A percentile compares a stretch with the other conserved stretches of the same genome.
Evolutionary conservation across 2,797 vertebrate genomes (phyloP).

Genomic region (Brachyrhaphis roseni): DNA sequence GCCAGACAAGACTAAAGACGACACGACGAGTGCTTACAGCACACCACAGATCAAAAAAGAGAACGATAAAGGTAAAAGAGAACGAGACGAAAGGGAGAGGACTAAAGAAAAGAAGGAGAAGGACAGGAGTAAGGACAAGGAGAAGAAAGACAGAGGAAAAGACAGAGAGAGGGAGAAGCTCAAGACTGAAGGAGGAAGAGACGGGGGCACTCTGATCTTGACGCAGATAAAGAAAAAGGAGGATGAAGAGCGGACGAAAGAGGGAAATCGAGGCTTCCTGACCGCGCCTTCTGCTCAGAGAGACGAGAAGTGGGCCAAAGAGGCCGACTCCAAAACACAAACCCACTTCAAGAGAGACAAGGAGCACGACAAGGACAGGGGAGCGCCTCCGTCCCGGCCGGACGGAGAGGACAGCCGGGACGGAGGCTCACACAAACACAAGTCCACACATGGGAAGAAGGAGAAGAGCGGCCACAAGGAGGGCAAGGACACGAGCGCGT

Average conservation of each 20-base stretch:
- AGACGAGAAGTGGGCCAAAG: slow-evolving; percentile 80
- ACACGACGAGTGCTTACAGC: slow-evolving; percentile 37
- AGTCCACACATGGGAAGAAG: slow-evolving; percentile 74
- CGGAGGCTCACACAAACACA: slow-evolving; percentile 61
- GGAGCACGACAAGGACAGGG: slow-evolving; percentile 63
- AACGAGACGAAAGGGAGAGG: slow-evolving; percentile 66
- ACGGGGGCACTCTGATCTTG: slow-evolving; percentile 9
- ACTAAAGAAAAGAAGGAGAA: slow-evolving; percentile 66
- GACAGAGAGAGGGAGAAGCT: slow-evolving; percentile 64
- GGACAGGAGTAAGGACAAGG: slow-evolving; percentile 67
- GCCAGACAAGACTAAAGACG: slow-evolving; percentile 72
- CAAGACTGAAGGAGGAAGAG: slow-evolving; percentile 65
- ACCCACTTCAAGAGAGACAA: slow-evolving; percentile 64
- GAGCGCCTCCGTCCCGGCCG: slow-evolving; percentile 30
- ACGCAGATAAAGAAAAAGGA: slow-evolving; percentile 64
- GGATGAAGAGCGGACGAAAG: slow-evolving; percentile 66
- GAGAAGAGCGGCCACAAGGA: slow-evolving; percentile 72
- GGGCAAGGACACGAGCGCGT: slow-evolving; percentile 43
- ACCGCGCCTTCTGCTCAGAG: slow-evolving; percentile 45
- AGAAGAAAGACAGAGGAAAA: slow-evolving; percentile 60
- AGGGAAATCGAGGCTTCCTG: slow-evolving; percentile 57
- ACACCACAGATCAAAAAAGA: slow-evolving; percentile 66
- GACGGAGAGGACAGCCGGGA: slow-evolving; percentile 74
- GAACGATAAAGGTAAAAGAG: slow-evolving; percentile 60
- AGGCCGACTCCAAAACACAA: slow-evolving; percentile 66